Conservation (phyloP, 2,797 vertebrate species). For the Anas bernieri region DNA sequence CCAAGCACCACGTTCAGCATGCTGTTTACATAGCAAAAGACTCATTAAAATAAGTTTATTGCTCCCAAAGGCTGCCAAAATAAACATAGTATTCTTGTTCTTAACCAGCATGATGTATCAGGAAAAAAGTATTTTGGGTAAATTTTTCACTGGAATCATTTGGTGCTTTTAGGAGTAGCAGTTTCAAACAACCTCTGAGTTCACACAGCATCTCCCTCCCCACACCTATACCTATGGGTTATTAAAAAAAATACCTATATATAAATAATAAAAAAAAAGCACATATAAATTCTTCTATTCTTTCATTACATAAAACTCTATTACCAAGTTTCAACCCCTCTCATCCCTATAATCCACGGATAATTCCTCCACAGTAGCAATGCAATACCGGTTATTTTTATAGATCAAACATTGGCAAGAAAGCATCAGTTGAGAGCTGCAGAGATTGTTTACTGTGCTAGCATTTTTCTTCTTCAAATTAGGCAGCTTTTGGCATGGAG, state of each 20-base stretch:
- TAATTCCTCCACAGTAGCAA: not conserved
- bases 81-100: conserved; percentile 54
- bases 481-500: not conserved
- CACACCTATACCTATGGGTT: not conserved
- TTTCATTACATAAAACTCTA: not conserved
- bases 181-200: not conserved
- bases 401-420: conserved; percentile 15
- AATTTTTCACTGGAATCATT: conserved; percentile 8
- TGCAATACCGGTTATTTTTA: not conserved
- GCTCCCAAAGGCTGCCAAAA: conserved; percentile 30
- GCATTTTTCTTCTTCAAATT: not conserved
- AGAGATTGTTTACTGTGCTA: not conserved
- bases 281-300: not conserved
- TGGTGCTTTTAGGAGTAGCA: not conserved
- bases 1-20: not conserved
- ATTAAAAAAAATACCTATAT: not conserved
- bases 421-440: not conserved
- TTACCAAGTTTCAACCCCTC: not conserved
- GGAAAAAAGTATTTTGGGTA: conserved; percentile 19
- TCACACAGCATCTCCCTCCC: not conserved
- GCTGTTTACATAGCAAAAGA: not conserved
- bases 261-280: not conserved
- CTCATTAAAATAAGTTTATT: conserved; percentile 53
- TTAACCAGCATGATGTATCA: conserved; percentile 5
- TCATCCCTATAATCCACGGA: not conserved